Evolutionary conservation across 1,140 invertebrate species (phyloP), one percentile per base, ranked within the genome.

Genomic region (Thalassaphorura encarpata): DNA sequence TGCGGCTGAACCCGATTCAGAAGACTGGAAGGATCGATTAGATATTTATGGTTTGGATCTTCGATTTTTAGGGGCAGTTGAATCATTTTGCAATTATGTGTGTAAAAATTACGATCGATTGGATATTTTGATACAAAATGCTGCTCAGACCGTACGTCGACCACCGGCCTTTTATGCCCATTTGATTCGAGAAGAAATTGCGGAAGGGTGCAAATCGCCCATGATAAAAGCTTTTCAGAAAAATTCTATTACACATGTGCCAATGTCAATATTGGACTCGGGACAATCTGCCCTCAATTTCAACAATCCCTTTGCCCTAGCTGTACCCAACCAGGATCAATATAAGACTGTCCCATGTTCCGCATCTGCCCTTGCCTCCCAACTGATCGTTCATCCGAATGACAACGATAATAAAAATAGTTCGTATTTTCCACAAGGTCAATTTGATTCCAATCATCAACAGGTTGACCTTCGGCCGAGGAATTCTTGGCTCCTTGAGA

Each of bases 41-140:
- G 24, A 55, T 4, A 61, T 64, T 19, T 57, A 57, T 18, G 28
- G n/a, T 13, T 18, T 65, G 11, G 61, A 62, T 18, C 40, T 64
- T 4, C 11, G 52, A 1, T 52, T 57, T 46, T 23, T 60, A 13
- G 13, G 51, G 1, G n/a, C 43, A 11, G 54, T 62, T 19, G 48
- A 52, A 28, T 26, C 28, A 40, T 60, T 65, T 53, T 46, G 52
- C 28, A 15, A 31, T 4, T 29, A 48, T 18, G 21, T 65, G n/a
- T 31, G 16, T 15, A 28, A 31, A 5, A 52, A 27, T 2, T 56
- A 51, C 26, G 31, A 39, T 2, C 49, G 40, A 39, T 54, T 66
- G 42, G 64, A 64, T 47, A 65, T 66, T 52, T 24, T 64, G 19
- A 64, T 66, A 45, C 58, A 64, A 36, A 66, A 66, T 54, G 64